These are phyloP conservation scores for Thermophis baileyi DNA, from an alignment of 2,113 vertebrate genomes.

Conservation along the genomic window DNA sequence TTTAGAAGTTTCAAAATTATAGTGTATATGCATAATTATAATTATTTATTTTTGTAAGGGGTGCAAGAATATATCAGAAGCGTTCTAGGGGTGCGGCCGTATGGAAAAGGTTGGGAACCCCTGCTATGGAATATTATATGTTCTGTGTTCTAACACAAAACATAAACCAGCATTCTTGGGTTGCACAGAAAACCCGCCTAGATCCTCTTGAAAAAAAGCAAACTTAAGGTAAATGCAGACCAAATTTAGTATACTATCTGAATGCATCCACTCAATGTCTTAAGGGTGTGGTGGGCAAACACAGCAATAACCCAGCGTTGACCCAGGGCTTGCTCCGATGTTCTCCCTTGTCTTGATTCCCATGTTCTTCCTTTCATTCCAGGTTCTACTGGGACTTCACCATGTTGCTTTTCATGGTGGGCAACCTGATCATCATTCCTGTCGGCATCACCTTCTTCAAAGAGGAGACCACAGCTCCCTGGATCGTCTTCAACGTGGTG, in stretches of 20 bases:
- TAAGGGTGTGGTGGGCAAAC: background rate
- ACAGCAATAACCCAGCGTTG: background rate
- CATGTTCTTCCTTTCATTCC: background rate
- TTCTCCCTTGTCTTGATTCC: background rate
- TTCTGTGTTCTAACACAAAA: too few relatives aligned
- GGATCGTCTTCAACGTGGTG: slow-evolving; percentile 98
- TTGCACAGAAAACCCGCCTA: background rate
- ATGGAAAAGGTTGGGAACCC: too few relatives aligned
- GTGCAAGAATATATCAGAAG: too few relatives aligned
- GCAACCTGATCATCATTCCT: slow-evolving; percentile 97
- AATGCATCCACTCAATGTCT: background rate
- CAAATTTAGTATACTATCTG: background rate
- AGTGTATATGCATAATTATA: too few relatives aligned
- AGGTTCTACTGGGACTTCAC: slow-evolving; percentile 99
- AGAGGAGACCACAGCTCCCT: slow-evolving; percentile 93
- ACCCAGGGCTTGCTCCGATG: background rate
- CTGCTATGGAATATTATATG: too few relatives aligned
- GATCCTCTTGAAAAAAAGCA: background rate
- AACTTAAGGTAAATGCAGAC: background rate
- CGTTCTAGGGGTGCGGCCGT: too few relatives aligned
- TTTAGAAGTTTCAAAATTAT: too few relatives aligned
- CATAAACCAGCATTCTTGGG: too few relatives aligned
- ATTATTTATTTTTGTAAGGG: too few relatives aligned
- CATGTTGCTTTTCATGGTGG: slow-evolving; percentile 98
- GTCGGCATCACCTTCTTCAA: slow-evolving; percentile 99